Percentiles rank a stretch among this genome's conserved stretches.
Evolutionary conservation across 2,797 vertebrate species (phyloP).

Genomic region (Crenichthys baileyi): DNA sequence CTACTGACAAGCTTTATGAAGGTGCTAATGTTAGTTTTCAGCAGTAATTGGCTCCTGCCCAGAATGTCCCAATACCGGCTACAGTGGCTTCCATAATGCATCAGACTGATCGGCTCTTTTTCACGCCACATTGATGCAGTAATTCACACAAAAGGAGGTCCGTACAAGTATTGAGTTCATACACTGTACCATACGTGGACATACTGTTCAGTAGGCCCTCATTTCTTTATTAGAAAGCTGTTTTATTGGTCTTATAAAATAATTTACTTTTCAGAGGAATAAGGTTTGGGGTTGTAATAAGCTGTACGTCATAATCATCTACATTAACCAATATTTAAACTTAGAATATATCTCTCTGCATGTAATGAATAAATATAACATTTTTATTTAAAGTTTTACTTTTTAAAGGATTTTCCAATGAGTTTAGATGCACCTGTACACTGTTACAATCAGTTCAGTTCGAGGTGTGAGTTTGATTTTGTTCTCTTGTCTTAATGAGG

Average conservation of each 20-base stretch:
- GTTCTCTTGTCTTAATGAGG: slow-evolving; percentile 3
- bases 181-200: too few relatives aligned
- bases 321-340: not conserved
- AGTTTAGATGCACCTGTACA: not conserved
- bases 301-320: not conserved
- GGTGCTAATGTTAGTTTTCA: too few relatives aligned
- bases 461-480: slow-evolving; percentile 2
- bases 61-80: too few relatives aligned
- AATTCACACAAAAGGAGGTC: too few relatives aligned
- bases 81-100: too few relatives aligned
- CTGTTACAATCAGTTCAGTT: not conserved
- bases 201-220: not conserved
- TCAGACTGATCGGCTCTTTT: too few relatives aligned
- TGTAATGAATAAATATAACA: not conserved
- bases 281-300: not conserved
- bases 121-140: too few relatives aligned
- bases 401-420: not conserved
- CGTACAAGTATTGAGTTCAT: too few relatives aligned
- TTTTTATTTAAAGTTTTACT: not conserved
- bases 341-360: not conserved
- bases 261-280: not conserved
- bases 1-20: too few relatives aligned
- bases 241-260: not conserved
- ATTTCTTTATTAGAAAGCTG: not conserved
- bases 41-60: too few relatives aligned